Percentiles rank a stretch among this genome's conserved stretches.
Evolutionary conservation across 37 sponge, comb jelly and placozoan genomes (phyloP).

Genomic region (Chondrosia reniformis): DNA sequence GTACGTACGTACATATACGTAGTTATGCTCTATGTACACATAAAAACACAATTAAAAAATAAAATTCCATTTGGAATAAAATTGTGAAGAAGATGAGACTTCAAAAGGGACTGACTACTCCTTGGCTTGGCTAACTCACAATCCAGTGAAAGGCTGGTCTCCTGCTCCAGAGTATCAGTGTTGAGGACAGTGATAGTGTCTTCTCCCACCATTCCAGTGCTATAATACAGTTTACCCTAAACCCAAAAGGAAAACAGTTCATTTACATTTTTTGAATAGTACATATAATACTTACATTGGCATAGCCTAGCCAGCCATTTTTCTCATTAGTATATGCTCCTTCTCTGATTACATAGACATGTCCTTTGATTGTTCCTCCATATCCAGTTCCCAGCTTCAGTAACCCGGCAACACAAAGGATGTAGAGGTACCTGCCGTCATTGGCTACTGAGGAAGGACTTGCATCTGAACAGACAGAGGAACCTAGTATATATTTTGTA

Average conservation of each 20-base stretch:
- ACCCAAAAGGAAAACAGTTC: neutral
- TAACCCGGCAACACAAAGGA: constrained; percentile 57
- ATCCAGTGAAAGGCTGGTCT: constrained; percentile 33
- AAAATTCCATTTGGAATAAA: too few relatives aligned
- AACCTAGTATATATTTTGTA: too few relatives aligned
- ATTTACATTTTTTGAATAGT: too few relatives aligned
- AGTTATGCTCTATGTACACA: neutral
- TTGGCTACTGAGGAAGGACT: too few relatives aligned
- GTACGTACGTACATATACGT: neutral
- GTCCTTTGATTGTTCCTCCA: constrained; percentile 57
- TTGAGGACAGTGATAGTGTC: constrained; percentile 46
- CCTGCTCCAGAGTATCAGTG: constrained; percentile 42
- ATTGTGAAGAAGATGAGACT: too few relatives aligned
- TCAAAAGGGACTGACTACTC: too few relatives aligned
- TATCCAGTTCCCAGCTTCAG: constrained; percentile 77
- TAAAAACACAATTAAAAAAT: constrained; percentile 12
- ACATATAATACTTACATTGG: constrained; percentile 14
- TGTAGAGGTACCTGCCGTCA: constrained; percentile 64
- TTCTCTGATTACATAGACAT: constrained; percentile 19
- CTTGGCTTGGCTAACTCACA: constrained; percentile 9
- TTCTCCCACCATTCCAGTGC: constrained; percentile 36
- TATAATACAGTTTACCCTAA: constrained; percentile 59
- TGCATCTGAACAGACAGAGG: too few relatives aligned
- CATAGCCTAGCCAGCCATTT: constrained; percentile 46
- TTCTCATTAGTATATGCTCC: constrained; percentile 20